Evolutionary conservation across 2,888 invertebrate species (phyloP).

Genomic region (Panopea generosa): DNA sequence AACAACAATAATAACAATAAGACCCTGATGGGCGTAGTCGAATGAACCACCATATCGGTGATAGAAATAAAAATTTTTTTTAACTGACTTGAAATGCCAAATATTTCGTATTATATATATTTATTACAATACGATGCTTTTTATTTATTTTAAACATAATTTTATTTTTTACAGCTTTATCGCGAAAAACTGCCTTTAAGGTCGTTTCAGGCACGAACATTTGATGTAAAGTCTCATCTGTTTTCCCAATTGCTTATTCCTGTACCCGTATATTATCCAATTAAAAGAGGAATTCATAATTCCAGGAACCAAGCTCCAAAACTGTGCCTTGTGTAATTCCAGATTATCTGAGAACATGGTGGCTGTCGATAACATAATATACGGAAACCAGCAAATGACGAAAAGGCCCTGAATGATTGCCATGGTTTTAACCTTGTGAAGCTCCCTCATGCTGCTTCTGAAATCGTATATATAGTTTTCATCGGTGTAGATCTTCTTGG

Average conservation of each 20-base stretch:
- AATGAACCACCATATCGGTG: no score
- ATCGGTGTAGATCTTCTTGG: constrained; percentile 10
- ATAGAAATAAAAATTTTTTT: no score
- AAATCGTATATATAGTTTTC: neutral
- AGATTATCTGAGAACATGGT: constrained; percentile 14
- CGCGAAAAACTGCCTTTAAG: no score
- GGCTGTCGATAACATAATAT: constrained; percentile 8
- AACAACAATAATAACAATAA: no score
- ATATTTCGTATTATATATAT: no score
- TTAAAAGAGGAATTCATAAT: constrained; percentile 43
- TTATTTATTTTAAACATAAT: no score
- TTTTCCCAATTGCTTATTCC: constrained; percentile 38
- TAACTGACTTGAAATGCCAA: no score
- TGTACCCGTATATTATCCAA: constrained; percentile 53
- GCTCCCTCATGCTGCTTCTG: constrained; percentile 10
- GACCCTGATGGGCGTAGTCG: no score
- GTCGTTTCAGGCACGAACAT: constrained; percentile 13
- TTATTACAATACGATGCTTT: no score
- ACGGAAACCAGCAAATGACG: constrained; percentile 49
- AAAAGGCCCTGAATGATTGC: constrained; percentile 54
- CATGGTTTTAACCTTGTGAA: constrained; percentile 46
- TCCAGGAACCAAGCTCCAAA: constrained; percentile 33
- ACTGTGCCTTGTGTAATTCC: constrained; percentile 7
- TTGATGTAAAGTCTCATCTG: constrained; percentile 37
- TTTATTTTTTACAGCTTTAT: no score